Evolutionary conservation across 2,888 invertebrate genomes (phyloP).

Genomic region (Thymelicus sylvestris): DNA sequence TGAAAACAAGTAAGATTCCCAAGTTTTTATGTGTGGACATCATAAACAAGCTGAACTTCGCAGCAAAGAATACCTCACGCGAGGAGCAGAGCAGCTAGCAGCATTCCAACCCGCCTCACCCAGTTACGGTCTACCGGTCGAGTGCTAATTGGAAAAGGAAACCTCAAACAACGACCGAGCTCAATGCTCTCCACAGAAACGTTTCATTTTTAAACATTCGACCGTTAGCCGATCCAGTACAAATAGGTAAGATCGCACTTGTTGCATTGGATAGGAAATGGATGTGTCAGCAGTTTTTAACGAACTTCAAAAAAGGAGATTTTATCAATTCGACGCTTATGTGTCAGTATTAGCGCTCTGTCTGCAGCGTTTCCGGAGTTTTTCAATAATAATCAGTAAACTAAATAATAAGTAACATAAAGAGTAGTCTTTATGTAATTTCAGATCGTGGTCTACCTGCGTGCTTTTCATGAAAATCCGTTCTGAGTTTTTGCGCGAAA

Average conservation of each 20-base stretch:
- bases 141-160: slow-evolving; percentile 85
- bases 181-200: slow-evolving; percentile 83
- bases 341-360: no score
- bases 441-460: no score
- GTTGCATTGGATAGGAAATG: slow-evolving; percentile 33
- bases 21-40: background rate
- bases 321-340: no score
- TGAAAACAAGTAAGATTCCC: no score
- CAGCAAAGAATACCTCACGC: slow-evolving; percentile 55
- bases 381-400: no score
- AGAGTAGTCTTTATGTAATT: no score
- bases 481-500: no score
- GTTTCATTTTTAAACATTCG: slow-evolving; percentile 82
- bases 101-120: slow-evolving; percentile 69
- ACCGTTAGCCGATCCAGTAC: slow-evolving; percentile 71
- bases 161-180: slow-evolving; percentile 83
- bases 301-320: no score
- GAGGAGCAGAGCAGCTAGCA: slow-evolving; percentile 55
- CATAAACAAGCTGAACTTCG: slow-evolving; percentile 13
- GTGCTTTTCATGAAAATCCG: no score
- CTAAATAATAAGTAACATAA: no score
- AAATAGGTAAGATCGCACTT: slow-evolving; percentile 18
- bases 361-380: no score
- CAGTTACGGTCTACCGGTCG: slow-evolving; percentile 81
- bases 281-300: slow-evolving; percentile 16